A percentile compares a stretch with the other conserved stretches of the same genome.
Evolutionary conservation across 2,113 vertebrate genomes (phyloP).

Genomic region (Phoenicopterus ruber): DNA sequence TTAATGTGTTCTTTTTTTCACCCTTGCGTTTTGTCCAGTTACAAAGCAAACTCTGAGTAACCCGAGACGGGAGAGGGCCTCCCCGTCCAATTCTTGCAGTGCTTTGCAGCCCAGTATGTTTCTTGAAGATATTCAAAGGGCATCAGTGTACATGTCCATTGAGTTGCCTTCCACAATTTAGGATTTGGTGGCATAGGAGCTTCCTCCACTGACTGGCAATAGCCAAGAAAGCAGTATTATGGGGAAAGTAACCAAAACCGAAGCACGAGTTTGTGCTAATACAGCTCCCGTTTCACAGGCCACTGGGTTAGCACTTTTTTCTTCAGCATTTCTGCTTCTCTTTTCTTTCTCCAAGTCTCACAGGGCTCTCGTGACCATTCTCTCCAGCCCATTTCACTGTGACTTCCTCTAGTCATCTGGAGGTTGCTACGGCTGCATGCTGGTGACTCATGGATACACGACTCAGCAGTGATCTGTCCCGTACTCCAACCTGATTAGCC

Average conservation of each 20-base stretch:
- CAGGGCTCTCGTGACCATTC: rapidly evolving
- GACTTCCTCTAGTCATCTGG: neutral
- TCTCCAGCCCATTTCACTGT: neutral
- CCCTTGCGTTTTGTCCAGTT: neutral
- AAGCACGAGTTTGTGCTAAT: neutral
- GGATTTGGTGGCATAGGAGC: neutral
- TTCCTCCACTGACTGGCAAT: neutral
- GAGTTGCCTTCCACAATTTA: neutral
- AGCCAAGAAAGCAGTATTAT: neutral
- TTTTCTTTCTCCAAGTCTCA: neutral
- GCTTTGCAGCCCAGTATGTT: neutral
- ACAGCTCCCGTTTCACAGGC: neutral
- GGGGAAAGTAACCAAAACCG: neutral
- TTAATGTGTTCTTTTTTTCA: neutral
- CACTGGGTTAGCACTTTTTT: neutral
- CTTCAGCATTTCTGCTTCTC: neutral
- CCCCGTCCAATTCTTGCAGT: neutral
- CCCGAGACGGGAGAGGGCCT: rapidly evolving
- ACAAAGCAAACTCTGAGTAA: neutral
- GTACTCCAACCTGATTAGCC: neutral
- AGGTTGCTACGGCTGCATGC: neutral
- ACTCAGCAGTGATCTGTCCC: neutral
- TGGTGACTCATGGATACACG: neutral
- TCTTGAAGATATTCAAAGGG: neutral
- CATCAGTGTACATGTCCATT: neutral